phyloP scores from a whole-genome alignment of 1,140 invertebrate species.

The Drosophila elegans region DNA sequence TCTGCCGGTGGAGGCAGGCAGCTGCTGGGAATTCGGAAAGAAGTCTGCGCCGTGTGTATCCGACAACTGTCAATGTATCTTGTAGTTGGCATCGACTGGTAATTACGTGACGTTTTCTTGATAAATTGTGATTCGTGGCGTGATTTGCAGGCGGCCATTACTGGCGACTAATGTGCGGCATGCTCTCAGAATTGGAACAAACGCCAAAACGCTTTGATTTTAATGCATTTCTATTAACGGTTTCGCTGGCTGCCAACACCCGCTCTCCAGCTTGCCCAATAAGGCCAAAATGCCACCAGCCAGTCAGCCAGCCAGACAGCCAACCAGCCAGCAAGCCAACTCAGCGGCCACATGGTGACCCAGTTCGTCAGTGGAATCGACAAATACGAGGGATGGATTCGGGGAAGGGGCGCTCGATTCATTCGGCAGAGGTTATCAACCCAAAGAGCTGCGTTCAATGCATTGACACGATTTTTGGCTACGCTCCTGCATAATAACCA shows the following conservation, averaged over 20 bases:
- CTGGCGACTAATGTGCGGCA: conserved; percentile 74
- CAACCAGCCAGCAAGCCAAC: conserved; percentile 24
- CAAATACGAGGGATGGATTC: conserved; percentile 47
- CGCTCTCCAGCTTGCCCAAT: conserved; percentile 28
- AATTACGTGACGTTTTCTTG: conserved; percentile 83
- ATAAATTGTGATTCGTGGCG: conserved; percentile 77
- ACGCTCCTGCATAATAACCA: conserved; percentile 61
- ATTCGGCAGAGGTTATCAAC: conserved; percentile 67
- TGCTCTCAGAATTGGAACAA: conserved; percentile 81
- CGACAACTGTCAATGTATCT: conserved; percentile 28
- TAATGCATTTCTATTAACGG: conserved; percentile 82
- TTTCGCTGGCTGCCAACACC: conserved; percentile 32
- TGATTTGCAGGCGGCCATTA: conserved; percentile 74
- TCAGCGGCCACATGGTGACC: conserved; percentile 65
- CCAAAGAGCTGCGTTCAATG: conserved; percentile 66
- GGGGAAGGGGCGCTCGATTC: background rate
- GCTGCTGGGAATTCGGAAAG: conserved; percentile 72
- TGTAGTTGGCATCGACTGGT: conserved; percentile 44
- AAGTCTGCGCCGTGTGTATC: conserved; percentile 45
- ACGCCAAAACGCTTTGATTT: conserved; percentile 63
- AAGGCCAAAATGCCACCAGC: conserved; percentile 27
- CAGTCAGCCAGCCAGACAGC: conserved; percentile 29
- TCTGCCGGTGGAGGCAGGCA: conserved; percentile 62
- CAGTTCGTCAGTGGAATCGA: conserved; percentile 77
- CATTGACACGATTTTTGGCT: conserved; percentile 79